A percentile compares a stretch with the other conserved stretches of the same genome.
Evolutionary conservation across 2,888 invertebrate species (phyloP).

Genomic region (Eristalis tenax): DNA sequence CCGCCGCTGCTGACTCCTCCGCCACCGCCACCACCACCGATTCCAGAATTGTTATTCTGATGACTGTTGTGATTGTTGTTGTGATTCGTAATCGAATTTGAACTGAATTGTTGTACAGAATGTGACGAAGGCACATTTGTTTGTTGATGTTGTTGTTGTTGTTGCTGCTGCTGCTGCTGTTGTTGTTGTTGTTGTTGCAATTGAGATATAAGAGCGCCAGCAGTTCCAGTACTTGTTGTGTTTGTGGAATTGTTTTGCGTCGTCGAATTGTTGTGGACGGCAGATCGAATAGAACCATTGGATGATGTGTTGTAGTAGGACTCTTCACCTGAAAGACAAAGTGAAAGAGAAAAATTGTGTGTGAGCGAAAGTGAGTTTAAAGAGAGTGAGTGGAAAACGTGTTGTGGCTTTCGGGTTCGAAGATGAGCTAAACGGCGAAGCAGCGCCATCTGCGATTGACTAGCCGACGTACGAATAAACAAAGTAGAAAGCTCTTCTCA

Average conservation of each 20-base stretch:
- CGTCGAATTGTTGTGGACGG: slow-evolving; percentile 81
- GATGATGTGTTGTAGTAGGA: slow-evolving; percentile 78
- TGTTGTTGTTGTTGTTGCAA: slow-evolving; percentile 73
- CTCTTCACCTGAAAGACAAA: slow-evolving; percentile 77
- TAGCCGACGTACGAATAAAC: neutral
- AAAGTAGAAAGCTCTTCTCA: neutral
- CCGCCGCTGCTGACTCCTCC: slow-evolving; percentile 32
- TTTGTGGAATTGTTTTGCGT: slow-evolving; percentile 77
- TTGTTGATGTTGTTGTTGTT: slow-evolving; percentile 71
- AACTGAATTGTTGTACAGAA: slow-evolving; percentile 81
- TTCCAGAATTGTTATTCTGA: slow-evolving; percentile 75
- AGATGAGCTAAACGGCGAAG: neutral
- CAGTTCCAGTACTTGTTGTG: slow-evolving; percentile 77
- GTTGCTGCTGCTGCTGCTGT: slow-evolving; percentile 67
- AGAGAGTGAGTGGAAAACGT: too few relatives aligned
- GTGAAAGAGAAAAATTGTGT: neutral
- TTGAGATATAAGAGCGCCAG: slow-evolving; percentile 75
- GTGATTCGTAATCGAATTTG: slow-evolving; percentile 76
- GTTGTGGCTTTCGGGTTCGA: neutral
- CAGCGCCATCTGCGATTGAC: neutral
- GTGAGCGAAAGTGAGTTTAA: neutral
- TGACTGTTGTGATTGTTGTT: slow-evolving; percentile 70
- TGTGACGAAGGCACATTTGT: slow-evolving; percentile 79
- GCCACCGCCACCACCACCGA: slow-evolving; percentile 58
- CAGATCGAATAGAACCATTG: slow-evolving; percentile 79